A percentile compares a stretch with the other conserved stretches of the same genome.
Evolutionary conservation across 1,140 invertebrate genomes (phyloP).

Genomic region (Limonius californicus): DNA sequence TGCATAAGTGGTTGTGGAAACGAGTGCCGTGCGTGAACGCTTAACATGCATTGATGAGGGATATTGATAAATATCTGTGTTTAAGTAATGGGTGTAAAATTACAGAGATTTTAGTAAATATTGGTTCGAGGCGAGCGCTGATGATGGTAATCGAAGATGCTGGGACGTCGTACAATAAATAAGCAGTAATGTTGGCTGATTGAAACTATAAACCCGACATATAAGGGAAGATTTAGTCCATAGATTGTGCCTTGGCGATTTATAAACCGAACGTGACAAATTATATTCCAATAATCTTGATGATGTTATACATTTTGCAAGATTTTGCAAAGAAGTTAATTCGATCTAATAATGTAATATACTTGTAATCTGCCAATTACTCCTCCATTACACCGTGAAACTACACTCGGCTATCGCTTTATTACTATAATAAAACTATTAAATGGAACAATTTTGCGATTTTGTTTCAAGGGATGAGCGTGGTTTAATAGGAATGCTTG

Average conservation of each 20-base stretch:
- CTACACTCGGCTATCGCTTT: neutral
- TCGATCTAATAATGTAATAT: neutral
- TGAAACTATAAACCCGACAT: neutral
- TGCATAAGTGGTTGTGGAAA: no score
- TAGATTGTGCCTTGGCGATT: neutral
- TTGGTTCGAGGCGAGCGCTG: neutral
- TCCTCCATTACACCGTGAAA: neutral
- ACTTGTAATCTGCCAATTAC: neutral
- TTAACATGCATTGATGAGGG: neutral
- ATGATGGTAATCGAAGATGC: neutral
- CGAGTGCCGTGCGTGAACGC: neutral
- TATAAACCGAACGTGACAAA: neutral
- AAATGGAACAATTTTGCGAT: neutral
- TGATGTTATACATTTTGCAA: neutral
- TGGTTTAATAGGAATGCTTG: no score
- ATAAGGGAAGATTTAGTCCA: neutral
- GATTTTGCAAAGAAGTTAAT: neutral
- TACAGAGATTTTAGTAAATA: conserved; percentile 8
- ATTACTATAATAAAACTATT: neutral
- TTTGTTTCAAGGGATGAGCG: neutral
- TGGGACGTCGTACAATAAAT: neutral
- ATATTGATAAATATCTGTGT: conserved; percentile 6
- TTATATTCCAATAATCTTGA: neutral
- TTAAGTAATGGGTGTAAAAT: conserved; percentile 12
- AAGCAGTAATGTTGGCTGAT: neutral